Evolutionary conservation across 2,797 vertebrate species (phyloP).

Genomic region (Premnoplex brunnescens): DNA sequence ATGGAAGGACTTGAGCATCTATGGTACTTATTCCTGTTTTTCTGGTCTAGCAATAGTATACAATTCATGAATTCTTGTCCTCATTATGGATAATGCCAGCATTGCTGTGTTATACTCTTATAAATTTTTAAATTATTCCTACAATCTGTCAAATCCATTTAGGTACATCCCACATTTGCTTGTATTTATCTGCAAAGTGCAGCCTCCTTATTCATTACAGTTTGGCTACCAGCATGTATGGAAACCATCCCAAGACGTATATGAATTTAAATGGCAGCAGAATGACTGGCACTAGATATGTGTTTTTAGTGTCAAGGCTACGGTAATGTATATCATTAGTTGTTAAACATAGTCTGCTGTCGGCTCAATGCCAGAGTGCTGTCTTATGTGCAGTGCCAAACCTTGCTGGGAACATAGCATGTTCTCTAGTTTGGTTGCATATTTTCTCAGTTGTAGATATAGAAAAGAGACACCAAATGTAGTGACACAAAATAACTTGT

Average conservation of each 20-base stretch:
- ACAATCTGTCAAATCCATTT: conserved; percentile 37
- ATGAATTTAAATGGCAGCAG: conserved; percentile 63
- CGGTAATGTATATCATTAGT: conserved; percentile 69
- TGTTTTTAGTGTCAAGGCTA: conserved; percentile 72
- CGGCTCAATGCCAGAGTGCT: conserved; percentile 34
- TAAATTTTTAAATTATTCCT: conserved; percentile 39
- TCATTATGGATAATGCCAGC: not conserved
- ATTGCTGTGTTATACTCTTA: conserved; percentile 10
- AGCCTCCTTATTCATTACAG: conserved; percentile 56
- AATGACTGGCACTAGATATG: conserved; percentile 58
- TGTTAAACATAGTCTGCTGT: conserved; percentile 70
- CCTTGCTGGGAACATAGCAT: conserved; percentile 32
- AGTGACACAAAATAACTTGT: conserved; percentile 8
- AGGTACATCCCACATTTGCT: conserved; percentile 48
- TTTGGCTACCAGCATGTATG: conserved; percentile 61
- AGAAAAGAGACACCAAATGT: conserved; percentile 20
- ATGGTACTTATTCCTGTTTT: not conserved
- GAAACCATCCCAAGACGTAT: conserved; percentile 57
- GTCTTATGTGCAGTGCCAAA: conserved; percentile 36
- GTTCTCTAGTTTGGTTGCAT: not conserved
- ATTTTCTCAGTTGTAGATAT: conserved; percentile 50
- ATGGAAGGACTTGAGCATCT: not conserved
- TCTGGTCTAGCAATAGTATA: not conserved
- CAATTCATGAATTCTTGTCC: conserved; percentile 20
- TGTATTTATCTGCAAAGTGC: conserved; percentile 61